phyloP scores from a whole-genome alignment of 2,797 vertebrate species.

The Graptemys geographica region DNA sequence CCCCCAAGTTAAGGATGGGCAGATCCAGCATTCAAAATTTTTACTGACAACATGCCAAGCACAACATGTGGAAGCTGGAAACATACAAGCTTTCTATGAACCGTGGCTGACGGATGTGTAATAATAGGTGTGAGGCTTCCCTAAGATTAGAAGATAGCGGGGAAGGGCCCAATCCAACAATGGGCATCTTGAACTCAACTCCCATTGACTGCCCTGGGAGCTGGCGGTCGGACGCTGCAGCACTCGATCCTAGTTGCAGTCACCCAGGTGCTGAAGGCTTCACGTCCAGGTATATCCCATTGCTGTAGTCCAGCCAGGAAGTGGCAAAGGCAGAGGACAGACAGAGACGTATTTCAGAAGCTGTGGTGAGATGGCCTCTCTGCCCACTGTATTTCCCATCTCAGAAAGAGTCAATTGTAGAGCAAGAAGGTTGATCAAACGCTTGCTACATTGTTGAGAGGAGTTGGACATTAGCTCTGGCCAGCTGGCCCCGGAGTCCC shows the following conservation, averaged over 20 bases:
- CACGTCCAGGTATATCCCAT: not conserved
- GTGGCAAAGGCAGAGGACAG: not conserved
- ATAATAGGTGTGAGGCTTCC: not conserved
- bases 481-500: not conserved
- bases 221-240: not conserved
- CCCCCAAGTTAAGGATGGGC: accelerated
- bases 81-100: not conserved
- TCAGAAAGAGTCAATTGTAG: not conserved
- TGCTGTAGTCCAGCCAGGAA: not conserved
- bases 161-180: not conserved
- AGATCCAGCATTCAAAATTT: not conserved
- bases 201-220: not conserved
- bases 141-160: not conserved
- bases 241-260: not conserved
- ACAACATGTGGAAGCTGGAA: not conserved
- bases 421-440: not conserved
- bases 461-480: not conserved
- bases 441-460: not conserved
- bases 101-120: not conserved
- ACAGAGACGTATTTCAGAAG: not conserved
- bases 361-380: not conserved
- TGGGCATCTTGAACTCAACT: not conserved
- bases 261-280: not conserved
- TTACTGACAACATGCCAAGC: not conserved
- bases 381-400: not conserved